Base-by-base conservation (phyloP, 2,797 vertebrate genomes). In the Lagocephalus sceleratus region DNA sequence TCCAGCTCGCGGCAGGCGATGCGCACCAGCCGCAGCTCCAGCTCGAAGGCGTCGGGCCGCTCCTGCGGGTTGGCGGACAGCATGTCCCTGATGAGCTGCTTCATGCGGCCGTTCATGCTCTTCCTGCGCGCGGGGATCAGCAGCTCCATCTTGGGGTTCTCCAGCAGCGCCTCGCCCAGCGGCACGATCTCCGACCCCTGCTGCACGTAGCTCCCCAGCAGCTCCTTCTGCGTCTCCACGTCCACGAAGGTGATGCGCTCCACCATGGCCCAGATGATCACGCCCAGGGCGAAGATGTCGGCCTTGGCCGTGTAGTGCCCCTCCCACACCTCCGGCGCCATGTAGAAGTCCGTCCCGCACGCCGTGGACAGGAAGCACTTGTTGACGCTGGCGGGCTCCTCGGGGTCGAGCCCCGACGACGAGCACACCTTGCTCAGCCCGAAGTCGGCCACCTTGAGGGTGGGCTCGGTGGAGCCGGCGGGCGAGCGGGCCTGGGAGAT, bases 251-350 rank as follows among this genome's bases (percentile, higher is more conserved):
- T 99, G 76, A 99, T 95, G 61, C 94, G 92, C 78, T 99, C 97
- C 77, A 98, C 76, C 97, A 99, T 98, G 0, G 96, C 97, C 96
- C 96, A 99, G 82, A 99, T 95, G 57, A 98, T 98, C 67, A 99
- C 92, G 1, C 96, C 96, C 67, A 99, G 78, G 0, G 96, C 96
- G 20, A 99, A 99, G 86, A 99, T 98, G 78, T 99, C 96, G 0
- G 95, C 96, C 81, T 99, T 98, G 53, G 96, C 96, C 0, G 96
- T 99, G 81, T 98, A 98, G 83, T 98, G 94, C 17, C 96, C 95
- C 80, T 99, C 96, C 93, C 96, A 98, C 1, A 96, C 96, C 82
- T 99, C 95, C 0, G 96, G 96, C 21, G 96, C 96, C 96, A 99
- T 99, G 76, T 98, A 99, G 85, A 98, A 99, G 85, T 96, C 95